Conservation (phyloP, 2,888 invertebrate species). For the Lamellibrachia columna region DNA sequence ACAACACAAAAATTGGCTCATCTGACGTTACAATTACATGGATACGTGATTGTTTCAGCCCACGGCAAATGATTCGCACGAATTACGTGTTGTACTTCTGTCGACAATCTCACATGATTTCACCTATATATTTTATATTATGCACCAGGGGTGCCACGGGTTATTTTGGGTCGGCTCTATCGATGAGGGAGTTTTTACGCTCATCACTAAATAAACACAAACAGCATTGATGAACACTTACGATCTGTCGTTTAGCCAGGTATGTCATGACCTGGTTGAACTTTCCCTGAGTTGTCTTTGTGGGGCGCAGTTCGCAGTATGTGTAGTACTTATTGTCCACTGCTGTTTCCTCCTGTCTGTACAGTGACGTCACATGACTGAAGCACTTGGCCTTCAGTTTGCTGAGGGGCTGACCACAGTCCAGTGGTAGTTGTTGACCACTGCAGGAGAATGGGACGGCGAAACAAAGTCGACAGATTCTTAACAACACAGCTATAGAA, state of each 20-base stretch:
- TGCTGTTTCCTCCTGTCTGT: slow-evolving; percentile 17
- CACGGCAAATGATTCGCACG: no score
- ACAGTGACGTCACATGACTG: background rate
- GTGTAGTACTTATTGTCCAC: slow-evolving; percentile 23
- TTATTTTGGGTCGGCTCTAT: no score
- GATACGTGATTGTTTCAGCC: no score
- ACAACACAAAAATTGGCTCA: no score
- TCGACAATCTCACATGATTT: no score
- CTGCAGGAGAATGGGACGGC: slow-evolving; percentile 24
- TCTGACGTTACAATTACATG: no score
- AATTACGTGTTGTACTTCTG: no score
- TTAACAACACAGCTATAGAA: background rate
- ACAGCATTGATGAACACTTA: slow-evolving; percentile 20
- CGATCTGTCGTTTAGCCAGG: slow-evolving; percentile 25
- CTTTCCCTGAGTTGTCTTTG: slow-evolving; percentile 27
- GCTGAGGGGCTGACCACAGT: slow-evolving; percentile 22
- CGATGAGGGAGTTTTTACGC: no score
- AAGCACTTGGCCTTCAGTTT: slow-evolving; percentile 25
- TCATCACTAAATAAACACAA: background rate
- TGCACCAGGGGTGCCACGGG: no score
- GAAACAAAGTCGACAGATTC: background rate
- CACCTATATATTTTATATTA: no score
- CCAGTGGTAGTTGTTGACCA: slow-evolving; percentile 27
- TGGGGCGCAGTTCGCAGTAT: slow-evolving; percentile 30
- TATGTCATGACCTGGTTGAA: slow-evolving; percentile 34